A percentile compares a stretch with the other conserved stretches of the same genome.
These are phyloP conservation scores for Papilio demoleus DNA, from an alignment of 2,888 invertebrate genomes.

Conservation along the genomic window DNA sequence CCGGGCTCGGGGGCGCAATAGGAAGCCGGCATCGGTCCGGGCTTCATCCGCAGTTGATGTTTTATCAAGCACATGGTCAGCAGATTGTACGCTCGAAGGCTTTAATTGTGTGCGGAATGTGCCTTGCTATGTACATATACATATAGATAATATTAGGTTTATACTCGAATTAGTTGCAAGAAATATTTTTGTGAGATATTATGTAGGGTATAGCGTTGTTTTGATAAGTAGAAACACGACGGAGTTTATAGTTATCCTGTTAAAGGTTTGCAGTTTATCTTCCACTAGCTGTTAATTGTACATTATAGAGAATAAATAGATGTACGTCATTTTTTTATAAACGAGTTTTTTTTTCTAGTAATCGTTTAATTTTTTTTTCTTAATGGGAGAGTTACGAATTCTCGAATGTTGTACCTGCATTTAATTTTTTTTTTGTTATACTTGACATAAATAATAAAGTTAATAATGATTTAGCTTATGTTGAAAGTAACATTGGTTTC, in stretches of 20 bases:
- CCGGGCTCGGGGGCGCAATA: constrained; percentile 31
- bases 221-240: constrained; percentile 71
- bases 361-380: constrained; percentile 77
- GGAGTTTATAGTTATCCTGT: constrained; percentile 76
- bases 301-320: constrained; percentile 77
- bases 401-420: constrained; percentile 85
- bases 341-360: constrained; percentile 74
- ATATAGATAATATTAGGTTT: constrained; percentile 75
- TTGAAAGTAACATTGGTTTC: constrained; percentile 72
- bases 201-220: constrained; percentile 75
- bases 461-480: constrained; percentile 73
- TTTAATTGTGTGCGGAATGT: constrained; percentile 83
- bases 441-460: constrained; percentile 81
- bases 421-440: constrained; percentile 80
- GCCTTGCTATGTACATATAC: constrained; percentile 82
- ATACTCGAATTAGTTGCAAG: constrained; percentile 83
- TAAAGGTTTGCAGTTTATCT: constrained; percentile 83
- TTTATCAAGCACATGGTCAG: constrained; percentile 77
- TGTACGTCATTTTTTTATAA: constrained; percentile 71
- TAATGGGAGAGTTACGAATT: constrained; percentile 80
- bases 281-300: constrained; percentile 80
- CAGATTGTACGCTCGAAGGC: constrained; percentile 72
- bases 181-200: constrained; percentile 81
- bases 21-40: constrained; percentile 55
- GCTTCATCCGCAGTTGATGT: constrained; percentile 67